Evolutionary conservation across 2,888 invertebrate species (phyloP).

Genomic region (Erebia ligea): DNA sequence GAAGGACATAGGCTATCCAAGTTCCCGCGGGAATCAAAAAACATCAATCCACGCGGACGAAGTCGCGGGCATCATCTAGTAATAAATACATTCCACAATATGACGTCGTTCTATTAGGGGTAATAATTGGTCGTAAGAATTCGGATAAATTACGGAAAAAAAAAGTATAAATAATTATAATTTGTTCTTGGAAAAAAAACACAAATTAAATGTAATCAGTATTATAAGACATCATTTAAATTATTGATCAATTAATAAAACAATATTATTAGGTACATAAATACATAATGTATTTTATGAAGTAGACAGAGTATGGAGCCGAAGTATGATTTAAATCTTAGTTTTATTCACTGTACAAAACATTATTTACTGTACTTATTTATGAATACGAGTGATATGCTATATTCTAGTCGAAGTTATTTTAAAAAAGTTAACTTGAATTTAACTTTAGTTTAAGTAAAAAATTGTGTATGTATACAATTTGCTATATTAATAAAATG

Average conservation of each 20-base stretch:
- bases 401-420: slow-evolving; percentile 1
- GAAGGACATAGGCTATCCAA: no score
- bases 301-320: background rate
- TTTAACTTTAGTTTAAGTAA: background rate
- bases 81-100: no score
- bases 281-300: background rate
- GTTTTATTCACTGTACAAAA: background rate
- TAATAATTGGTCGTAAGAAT: no score
- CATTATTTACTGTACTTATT: background rate
- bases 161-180: no score
- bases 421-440: background rate
- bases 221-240: background rate
- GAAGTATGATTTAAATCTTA: background rate
- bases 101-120: no score
- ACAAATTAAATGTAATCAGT: slow-evolving; percentile 9
- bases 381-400: background rate
- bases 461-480: background rate
- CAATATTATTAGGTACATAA: background rate
- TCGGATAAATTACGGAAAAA: no score
- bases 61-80: no score
- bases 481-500: background rate
- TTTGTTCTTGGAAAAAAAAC: no score
- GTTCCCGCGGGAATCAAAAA: no score
- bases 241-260: background rate
- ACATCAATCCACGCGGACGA: no score